phyloP scores from a whole-genome alignment of 2,113 vertebrate genomes.

The Aspidoscelis tigris region DNA sequence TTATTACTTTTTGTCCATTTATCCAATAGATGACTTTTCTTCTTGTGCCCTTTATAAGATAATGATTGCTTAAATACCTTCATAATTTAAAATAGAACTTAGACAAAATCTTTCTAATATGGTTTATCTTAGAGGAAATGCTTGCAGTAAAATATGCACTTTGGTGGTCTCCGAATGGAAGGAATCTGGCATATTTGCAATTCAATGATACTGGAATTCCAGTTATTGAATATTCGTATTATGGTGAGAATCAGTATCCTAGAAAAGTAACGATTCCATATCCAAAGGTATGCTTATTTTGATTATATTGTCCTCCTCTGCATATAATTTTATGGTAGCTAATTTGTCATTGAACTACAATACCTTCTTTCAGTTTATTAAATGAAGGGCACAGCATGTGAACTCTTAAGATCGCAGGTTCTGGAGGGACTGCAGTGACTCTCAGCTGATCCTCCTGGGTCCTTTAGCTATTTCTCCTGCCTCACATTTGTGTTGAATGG shows the following conservation, averaged over 20 bases:
- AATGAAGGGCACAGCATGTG: no score
- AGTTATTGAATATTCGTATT: constrained; percentile 91
- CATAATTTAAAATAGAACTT: neutral
- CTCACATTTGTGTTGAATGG: no score
- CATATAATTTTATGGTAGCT: constrained; percentile 52
- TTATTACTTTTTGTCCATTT: no score
- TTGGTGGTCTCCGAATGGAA: constrained; percentile 93
- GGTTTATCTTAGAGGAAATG: constrained; percentile 88
- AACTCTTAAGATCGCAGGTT: no score
- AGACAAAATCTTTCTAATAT: constrained; percentile 13
- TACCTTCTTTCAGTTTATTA: neutral
- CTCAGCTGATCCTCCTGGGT: no score
- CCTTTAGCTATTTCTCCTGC: no score
- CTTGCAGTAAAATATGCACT: constrained; percentile 89
- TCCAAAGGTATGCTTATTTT: constrained; percentile 86
- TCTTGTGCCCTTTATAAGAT: no score
- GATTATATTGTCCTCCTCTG: constrained; percentile 21
- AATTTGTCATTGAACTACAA: neutral
- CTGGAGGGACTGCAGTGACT: no score
- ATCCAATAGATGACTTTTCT: no score
- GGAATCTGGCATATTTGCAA: constrained; percentile 87
- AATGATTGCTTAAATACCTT: neutral
- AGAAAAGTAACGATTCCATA: constrained; percentile 88
- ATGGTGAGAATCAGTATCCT: constrained; percentile 91
- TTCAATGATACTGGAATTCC: constrained; percentile 92